A percentile compares a stretch with the other conserved stretches of the same genome.
These are phyloP conservation scores for Passer montanus DNA, from an alignment of 2,113 vertebrate species.

Conservation along the genomic window DNA sequence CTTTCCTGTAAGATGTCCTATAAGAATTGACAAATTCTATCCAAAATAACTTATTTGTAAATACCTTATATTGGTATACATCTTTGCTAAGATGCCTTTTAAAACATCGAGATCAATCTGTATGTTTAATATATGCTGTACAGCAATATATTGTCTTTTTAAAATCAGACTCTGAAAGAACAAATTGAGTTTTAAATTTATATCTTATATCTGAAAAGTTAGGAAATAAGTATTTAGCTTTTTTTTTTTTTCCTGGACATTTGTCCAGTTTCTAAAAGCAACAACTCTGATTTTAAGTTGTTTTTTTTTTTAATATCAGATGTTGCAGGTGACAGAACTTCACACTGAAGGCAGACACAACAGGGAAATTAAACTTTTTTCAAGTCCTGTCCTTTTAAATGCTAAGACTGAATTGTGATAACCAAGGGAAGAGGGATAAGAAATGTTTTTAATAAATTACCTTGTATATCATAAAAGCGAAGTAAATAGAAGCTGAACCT, in stretches of 20 bases:
- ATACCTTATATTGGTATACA: accelerated
- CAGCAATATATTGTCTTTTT: not conserved
- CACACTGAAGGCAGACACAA: not conserved
- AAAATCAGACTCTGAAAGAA: not conserved
- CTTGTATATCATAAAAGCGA: not conserved
- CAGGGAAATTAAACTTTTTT: not conserved
- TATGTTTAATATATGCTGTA: not conserved
- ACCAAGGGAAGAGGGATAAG: not conserved
- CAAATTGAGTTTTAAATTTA: not conserved
- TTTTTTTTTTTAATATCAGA: not conserved
- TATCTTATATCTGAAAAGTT: not conserved
- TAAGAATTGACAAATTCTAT: not conserved
- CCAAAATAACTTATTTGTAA: not conserved
- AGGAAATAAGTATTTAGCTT: not conserved
- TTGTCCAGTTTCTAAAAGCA: not conserved
- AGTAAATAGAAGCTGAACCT: not conserved
- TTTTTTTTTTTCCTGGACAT: not conserved
- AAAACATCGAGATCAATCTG: not conserved
- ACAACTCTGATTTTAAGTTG: not conserved
- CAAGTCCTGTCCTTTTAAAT: not conserved
- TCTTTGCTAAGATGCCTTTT: not conserved
- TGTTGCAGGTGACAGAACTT: not conserved
- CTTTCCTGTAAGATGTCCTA: not conserved
- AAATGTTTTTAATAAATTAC: not conserved
- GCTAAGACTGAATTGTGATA: accelerated